Evolutionary conservation across 2,888 invertebrate species (phyloP).

Genomic region (Palloptera scutellata): DNA sequence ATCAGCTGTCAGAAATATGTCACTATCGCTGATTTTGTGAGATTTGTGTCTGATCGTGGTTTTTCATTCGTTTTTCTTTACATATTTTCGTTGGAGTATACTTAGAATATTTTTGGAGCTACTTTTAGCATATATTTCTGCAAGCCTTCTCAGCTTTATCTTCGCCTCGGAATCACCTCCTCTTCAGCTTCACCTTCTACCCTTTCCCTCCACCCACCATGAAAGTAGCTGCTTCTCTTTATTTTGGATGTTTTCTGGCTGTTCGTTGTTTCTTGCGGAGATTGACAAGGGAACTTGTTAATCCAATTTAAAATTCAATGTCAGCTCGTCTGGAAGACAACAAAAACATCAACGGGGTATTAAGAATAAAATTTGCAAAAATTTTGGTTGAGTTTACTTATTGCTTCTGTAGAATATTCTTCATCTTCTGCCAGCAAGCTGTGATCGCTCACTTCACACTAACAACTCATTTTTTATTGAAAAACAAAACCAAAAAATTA

Average conservation of each 20-base stretch:
- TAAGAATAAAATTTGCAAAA: slow-evolving; percentile 30
- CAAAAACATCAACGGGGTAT: slow-evolving; percentile 25
- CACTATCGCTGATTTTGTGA: slow-evolving; percentile 56
- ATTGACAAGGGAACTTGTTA: slow-evolving; percentile 61
- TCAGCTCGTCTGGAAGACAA: slow-evolving; percentile 51
- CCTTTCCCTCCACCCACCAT: too few relatives aligned
- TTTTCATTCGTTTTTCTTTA: slow-evolving; percentile 24
- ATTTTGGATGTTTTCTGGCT: too few relatives aligned
- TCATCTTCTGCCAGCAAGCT: too few relatives aligned
- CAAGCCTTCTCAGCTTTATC: slow-evolving; percentile 25
- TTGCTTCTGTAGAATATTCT: not conserved
- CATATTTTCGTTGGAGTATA: slow-evolving; percentile 14
- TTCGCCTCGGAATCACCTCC: slow-evolving; percentile 23
- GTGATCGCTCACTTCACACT: not conserved
- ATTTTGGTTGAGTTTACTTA: not conserved
- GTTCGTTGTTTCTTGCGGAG: slow-evolving; percentile 40
- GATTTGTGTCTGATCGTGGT: slow-evolving; percentile 50
- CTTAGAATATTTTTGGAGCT: slow-evolving; percentile 5
- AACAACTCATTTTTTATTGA: not conserved
- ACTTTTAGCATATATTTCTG: not conserved
- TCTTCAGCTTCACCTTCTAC: too few relatives aligned
- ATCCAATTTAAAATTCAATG: slow-evolving; percentile 62
- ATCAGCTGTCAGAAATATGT: slow-evolving; percentile 63
- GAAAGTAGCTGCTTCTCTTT: not conserved
- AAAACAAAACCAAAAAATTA: not conserved